A percentile compares a stretch with the other conserved stretches of the same genome.
Evolutionary conservation across 2,113 vertebrate species (phyloP).

Genomic region (Coptodon rendalli): DNA sequence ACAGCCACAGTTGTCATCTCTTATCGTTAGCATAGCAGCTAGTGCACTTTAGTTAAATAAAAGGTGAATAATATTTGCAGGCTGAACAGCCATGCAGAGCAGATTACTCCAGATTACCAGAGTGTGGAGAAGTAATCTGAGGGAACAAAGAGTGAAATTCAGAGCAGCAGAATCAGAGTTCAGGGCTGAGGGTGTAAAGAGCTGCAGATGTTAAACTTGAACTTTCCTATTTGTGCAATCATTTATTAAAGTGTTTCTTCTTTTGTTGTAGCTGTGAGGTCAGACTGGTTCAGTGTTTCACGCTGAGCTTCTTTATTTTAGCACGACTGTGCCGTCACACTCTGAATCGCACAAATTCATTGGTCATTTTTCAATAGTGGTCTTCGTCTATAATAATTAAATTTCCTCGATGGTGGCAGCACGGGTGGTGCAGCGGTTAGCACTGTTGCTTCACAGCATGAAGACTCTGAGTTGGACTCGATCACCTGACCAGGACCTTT

Average conservation of each 20-base stretch:
- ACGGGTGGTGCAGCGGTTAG: neutral
- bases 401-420: neutral
- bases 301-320: neutral
- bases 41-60: neutral
- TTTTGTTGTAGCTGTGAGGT: neutral
- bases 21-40: neutral
- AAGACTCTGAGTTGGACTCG: neutral
- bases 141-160: neutral
- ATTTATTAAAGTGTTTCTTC: neutral
- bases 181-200: neutral
- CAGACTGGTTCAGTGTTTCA: neutral
- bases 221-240: neutral
- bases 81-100: neutral
- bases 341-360: neutral
- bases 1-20: neutral
- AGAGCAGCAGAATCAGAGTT: neutral
- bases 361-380: neutral
- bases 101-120: neutral
- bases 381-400: rapidly evolving
- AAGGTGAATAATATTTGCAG: neutral
- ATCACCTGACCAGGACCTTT: neutral
- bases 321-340: neutral
- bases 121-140: neutral
- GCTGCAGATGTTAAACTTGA: neutral
- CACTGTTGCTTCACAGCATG: neutral